Evolutionary conservation across 2,888 invertebrate species (phyloP).

Genomic region (Temnothorax unifasciatus): DNA sequence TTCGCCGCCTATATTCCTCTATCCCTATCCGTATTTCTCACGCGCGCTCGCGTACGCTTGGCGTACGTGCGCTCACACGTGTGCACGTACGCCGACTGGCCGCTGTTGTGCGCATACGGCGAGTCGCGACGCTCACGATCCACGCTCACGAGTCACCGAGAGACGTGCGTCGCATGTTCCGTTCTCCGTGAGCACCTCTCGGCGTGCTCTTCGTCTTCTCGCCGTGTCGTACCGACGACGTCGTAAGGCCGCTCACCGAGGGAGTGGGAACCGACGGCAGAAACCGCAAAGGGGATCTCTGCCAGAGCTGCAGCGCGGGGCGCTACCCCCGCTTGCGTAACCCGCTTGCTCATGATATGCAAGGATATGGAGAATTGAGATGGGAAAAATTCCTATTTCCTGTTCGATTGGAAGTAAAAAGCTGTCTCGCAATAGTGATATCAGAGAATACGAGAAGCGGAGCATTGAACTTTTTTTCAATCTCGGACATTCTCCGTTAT

Average conservation of each 20-base stretch:
- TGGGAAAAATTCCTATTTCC: slow-evolving; percentile 12
- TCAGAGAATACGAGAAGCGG: background rate
- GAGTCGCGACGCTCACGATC: slow-evolving; percentile 52
- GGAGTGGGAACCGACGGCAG: slow-evolving; percentile 51
- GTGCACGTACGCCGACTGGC: slow-evolving; percentile 75
- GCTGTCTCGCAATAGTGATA: background rate
- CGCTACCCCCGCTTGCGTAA: slow-evolving; percentile 59
- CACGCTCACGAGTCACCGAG: slow-evolving; percentile 49
- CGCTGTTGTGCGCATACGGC: slow-evolving; percentile 57
- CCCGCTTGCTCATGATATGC: slow-evolving; percentile 7
- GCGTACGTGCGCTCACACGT: slow-evolving; percentile 73
- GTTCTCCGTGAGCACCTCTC: slow-evolving; percentile 64
- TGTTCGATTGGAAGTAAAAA: background rate
- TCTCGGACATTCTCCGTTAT: slow-evolving; percentile 37
- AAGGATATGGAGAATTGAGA: slow-evolving; percentile 5
- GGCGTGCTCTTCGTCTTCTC: slow-evolving; percentile 65
- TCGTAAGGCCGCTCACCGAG: slow-evolving; percentile 43
- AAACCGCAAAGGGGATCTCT: slow-evolving; percentile 67
- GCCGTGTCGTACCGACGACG: slow-evolving; percentile 53
- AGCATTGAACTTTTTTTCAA: slow-evolving; percentile 21
- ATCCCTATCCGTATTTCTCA: slow-evolving; percentile 61
- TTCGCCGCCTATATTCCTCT: background rate
- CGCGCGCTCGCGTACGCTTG: slow-evolving; percentile 48
- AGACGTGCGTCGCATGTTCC: slow-evolving; percentile 75
- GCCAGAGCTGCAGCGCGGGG: slow-evolving; percentile 60